Evolutionary conservation across 2,797 vertebrate species (phyloP).

Genomic region (Rhinella marina): DNA sequence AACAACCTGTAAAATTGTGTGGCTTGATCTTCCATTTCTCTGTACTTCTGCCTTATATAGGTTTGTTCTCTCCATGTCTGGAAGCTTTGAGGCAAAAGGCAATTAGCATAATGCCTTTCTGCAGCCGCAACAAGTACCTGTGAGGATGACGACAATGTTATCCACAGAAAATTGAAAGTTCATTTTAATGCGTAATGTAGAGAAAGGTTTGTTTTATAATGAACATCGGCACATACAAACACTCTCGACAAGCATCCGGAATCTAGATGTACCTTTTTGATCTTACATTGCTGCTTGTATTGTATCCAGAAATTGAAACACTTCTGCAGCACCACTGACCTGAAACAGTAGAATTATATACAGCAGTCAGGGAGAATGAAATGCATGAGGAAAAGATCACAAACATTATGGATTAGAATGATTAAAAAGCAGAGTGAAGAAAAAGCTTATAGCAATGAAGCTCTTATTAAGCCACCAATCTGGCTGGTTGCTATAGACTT

Average conservation of each 20-base stretch:
- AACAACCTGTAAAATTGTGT: slow-evolving; percentile 66
- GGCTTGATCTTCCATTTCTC: slow-evolving; percentile 53
- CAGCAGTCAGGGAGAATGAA: neutral
- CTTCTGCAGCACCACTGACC: slow-evolving; percentile 69
- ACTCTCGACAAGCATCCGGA: neutral
- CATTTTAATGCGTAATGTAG: neutral
- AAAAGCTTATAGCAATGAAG: no score
- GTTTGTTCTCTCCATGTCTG: slow-evolving; percentile 63
- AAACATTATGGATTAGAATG: no score
- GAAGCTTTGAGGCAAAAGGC: slow-evolving; percentile 64
- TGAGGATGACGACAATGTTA: neutral
- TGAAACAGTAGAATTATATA: slow-evolving; percentile 62
- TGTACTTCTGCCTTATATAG: slow-evolving; percentile 21
- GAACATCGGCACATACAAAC: neutral
- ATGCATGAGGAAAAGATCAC: neutral
- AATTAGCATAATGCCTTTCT: slow-evolving; percentile 55
- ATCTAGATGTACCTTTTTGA: slow-evolving; percentile 70
- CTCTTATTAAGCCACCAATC: neutral
- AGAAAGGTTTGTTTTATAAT: neutral
- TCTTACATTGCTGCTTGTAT: slow-evolving; percentile 65
- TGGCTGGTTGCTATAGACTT: neutral
- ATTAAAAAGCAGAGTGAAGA: no score
- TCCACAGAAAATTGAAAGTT: neutral
- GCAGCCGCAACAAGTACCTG: slow-evolving; percentile 67
- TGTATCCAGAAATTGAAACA: slow-evolving; percentile 75